Evolutionary conservation across 2,888 invertebrate genomes (phyloP), one percentile per base, ranked within the genome.

Genomic region (Oxycera nigricornis): DNA sequence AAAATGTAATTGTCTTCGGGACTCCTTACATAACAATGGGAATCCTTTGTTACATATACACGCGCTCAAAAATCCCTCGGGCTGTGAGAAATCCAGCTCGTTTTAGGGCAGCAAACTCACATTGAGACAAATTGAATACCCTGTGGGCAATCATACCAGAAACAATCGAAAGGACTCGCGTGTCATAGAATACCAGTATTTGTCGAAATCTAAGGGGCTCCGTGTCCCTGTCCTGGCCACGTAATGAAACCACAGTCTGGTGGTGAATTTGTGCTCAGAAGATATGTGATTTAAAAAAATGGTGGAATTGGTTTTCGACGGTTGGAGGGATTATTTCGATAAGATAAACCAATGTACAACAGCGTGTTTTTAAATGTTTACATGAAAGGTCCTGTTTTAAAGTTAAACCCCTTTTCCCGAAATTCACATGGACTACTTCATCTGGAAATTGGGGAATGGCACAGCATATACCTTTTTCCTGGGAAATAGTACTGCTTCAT

Each of bases 81-180:
- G 20, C 24, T 3, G 52, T 2, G 20, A 11, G 24, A 55, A 9
- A 9, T 55, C 17, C n/a, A 24, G 9, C 52, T 24, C 24, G 17
- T 55, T 50, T 55, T 55, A 24, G 24, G 3, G 52, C 20, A 24
- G 24, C 52, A 55, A 55, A 55, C 20, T 22, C 20, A 9, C 2
- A 20, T 20, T 9, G 4, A 22, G 24, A 55, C 7, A 22, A 55
- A 55, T 20, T 11, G 11, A 55, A 55, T 24, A 55, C 52, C 59
- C 28, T 28, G n/a, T 30, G 30, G 28, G 17, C 59, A 59, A 59
- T 59, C 59, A 59, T 28, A 59, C 28, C 30, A n/a, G 59, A 59
- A 59, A 59, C 59, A 59, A 28, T 59, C n/a, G 22, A n/a, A 30
- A 30, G 1, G 30, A 17, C 9, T 26, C 30, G 59, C 30, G 30